Percentiles rank a stretch among this genome's conserved stretches.
These are phyloP conservation scores for Eidolon helvum DNA, from an alignment of 2,113 vertebrate species.

Conservation along the genomic window DNA sequence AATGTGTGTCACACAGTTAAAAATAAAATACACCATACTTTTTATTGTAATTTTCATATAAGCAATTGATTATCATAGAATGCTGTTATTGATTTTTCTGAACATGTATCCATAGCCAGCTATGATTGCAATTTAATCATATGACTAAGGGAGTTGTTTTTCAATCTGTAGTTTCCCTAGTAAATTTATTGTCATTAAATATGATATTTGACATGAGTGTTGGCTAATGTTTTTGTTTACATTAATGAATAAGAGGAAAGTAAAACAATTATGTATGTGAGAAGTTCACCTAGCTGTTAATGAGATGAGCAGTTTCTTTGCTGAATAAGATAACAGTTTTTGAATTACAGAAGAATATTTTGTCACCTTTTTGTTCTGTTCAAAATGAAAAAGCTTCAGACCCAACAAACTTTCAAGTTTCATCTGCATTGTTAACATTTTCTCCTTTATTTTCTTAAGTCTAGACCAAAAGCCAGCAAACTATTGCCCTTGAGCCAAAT, in stretches of 20 bases:
- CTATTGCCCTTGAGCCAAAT: not conserved
- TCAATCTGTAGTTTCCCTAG: not conserved
- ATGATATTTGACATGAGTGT: not conserved
- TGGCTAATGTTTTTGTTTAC: slow-evolving; percentile 23
- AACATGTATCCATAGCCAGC: not conserved
- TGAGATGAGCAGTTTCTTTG: not conserved
- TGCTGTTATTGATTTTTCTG: not conserved
- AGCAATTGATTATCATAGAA: not conserved
- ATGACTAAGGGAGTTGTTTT: not conserved
- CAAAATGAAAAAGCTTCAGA: not conserved
- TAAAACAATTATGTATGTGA: not conserved
- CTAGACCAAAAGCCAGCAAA: not conserved
- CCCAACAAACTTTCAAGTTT: not conserved
- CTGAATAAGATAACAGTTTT: slow-evolving; percentile 2
- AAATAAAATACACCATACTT: not conserved
- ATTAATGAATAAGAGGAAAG: not conserved
- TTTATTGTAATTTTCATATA: not conserved
- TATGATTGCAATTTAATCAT: not conserved
- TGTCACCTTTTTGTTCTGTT: not conserved
- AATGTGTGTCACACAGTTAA: not conserved
- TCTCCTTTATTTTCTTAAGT: not conserved
- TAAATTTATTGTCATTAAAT: slow-evolving; percentile 22
- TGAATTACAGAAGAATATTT: slow-evolving; percentile 29
- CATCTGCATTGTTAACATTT: not conserved
- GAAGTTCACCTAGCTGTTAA: not conserved